phyloP scores from a whole-genome alignment of 2,888 invertebrate genomes.

The Ophion costatus region DNA sequence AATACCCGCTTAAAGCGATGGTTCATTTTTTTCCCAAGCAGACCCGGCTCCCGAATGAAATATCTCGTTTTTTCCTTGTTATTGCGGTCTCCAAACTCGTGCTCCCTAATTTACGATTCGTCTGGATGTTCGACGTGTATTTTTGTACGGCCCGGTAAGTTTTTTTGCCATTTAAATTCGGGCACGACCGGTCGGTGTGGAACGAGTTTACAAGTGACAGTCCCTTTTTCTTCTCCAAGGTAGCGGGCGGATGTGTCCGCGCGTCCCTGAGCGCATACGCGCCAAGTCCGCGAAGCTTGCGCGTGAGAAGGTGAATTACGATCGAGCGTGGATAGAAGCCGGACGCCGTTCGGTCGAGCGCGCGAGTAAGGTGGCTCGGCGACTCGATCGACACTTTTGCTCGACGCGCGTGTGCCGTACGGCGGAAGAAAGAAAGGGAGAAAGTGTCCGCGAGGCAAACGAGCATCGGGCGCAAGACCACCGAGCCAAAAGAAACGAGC shows the following conservation, averaged over 20 bases:
- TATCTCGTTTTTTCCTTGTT: not conserved
- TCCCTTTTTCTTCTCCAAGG: conserved; percentile 75
- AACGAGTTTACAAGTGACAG: conserved; percentile 5
- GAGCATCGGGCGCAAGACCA: conserved; percentile 42
- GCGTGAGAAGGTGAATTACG: conserved; percentile 58
- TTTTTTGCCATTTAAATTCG: conserved; percentile 6
- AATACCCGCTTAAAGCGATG: no score
- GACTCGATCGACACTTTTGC: conserved; percentile 51
- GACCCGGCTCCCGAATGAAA: no score
- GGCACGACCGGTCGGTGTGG: not conserved
- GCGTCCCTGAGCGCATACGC: conserved; percentile 72
- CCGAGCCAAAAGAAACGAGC: conserved; percentile 43
- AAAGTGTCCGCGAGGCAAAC: conserved; percentile 74
- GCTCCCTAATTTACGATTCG: conserved; percentile 9
- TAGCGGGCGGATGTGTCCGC: conserved; percentile 56
- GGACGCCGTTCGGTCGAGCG: conserved; percentile 77
- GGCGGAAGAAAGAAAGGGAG: conserved; percentile 80
- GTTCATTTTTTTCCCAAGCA: not conserved
- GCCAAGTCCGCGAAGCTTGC: conserved; percentile 14
- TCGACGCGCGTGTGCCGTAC: conserved; percentile 23
- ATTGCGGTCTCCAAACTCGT: not conserved
- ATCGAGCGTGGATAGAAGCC: conserved; percentile 60
- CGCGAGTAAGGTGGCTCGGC: conserved; percentile 67
- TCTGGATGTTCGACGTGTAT: not conserved
- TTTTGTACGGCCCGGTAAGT: not conserved